Evolutionary conservation across 1,140 invertebrate genomes (phyloP).

Genomic region (Drosophila willistoni): DNA sequence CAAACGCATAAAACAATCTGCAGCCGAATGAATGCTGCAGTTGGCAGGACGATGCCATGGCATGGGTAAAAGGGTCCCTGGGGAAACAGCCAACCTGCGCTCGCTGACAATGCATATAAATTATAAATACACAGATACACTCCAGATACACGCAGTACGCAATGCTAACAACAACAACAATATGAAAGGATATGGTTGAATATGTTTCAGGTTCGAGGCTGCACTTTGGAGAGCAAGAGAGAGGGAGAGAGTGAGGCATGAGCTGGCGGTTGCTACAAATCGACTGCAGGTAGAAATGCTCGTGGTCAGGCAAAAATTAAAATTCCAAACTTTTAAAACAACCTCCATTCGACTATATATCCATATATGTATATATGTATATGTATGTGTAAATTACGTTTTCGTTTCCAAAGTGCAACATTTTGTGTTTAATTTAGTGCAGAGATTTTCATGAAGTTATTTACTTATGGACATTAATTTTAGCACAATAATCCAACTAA

Average conservation of each 20-base stretch:
- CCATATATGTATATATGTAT: too few relatives aligned
- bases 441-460: conserved; percentile 3
- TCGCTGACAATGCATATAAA: conserved; percentile 77
- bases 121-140: conserved; percentile 73
- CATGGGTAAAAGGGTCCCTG: conserved; percentile 16
- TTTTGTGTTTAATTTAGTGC: background rate
- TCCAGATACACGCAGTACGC: conserved; percentile 64
- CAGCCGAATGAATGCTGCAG: conserved; percentile 61
- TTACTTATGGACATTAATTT: background rate
- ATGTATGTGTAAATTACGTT: conserved; percentile 4
- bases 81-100: conserved; percentile 54
- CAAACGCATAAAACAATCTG: conserved; percentile 73
- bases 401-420: conserved; percentile 4
- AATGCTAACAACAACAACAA: conserved; percentile 20
- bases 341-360: background rate
- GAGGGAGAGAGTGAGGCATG: background rate
- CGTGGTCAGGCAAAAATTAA: conserved; percentile 41
- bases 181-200: conserved; percentile 1
- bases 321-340: conserved; percentile 20
- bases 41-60: conserved; percentile 18
- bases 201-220: background rate
- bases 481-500: background rate
- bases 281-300: conserved; percentile 12
- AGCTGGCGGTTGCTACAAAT: background rate
- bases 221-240: background rate